Evolutionary conservation across 2,113 vertebrate genomes (phyloP), one percentile per base, ranked within the genome.

Genomic region (Dicaeum eximium): DNA sequence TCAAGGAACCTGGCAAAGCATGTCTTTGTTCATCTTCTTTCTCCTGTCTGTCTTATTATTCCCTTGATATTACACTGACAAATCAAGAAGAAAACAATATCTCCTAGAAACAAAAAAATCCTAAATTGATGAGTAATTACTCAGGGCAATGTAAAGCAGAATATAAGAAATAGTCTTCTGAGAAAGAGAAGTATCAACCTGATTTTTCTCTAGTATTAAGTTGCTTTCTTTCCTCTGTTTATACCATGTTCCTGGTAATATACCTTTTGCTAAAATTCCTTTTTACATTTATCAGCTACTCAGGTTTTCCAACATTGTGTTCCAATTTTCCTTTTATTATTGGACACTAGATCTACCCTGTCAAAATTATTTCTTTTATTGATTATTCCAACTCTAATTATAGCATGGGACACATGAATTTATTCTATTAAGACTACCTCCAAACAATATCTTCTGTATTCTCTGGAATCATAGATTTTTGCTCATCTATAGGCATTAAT

Each of bases 381-480:
- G 70, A 92, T 86, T 70, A 90, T 87, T 81, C 64, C 61, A 83
- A 83, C 38, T 81, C 75, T 93, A 88, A 94, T 86, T 85, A 91
- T 60, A 91, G 28, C 18, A 77, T 50, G 10, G 6, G 20, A 67
- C 51, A 82, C 8, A 37, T n/a, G 7, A 74, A 90, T 91, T 90
- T 86, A 79, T 91, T 91, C 75, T 77, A n/a, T 92, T 89, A 89
- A 95, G 14, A 74, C 42, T 82, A 54, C 23, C 33, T 84, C 28
- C 15, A 79, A 93, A 48, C 54, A 82, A 74, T 70, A 87, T n/a
- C 24, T 42, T 88, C 42, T 69, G 9, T 56, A 80, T 23, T 75
- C 15, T 70, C 70, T 91, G 50, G 56, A 95, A 50, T 27, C 19
- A 61, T 33, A 88, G 44, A 40, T 72, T 92, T 90, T 35, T 90